Percentiles rank a stretch among this genome's conserved stretches.
phyloP scores from a whole-genome alignment of 2,797 vertebrate genomes.

The Eurystomus glaucurus region DNA sequence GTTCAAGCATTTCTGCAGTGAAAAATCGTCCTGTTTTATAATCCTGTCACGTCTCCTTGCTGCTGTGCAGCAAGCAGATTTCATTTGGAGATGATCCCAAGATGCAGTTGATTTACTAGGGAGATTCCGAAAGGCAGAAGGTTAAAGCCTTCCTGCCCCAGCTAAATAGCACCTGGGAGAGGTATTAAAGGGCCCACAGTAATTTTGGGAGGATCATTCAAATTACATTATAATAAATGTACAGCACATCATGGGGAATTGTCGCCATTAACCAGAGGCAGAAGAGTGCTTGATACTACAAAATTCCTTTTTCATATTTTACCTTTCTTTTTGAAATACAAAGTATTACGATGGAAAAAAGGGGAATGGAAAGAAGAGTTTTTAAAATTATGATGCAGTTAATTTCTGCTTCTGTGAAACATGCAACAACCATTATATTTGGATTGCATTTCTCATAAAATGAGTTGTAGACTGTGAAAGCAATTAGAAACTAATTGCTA shows the following conservation, averaged over 20 bases:
- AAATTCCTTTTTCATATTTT: neutral
- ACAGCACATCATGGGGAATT: neutral
- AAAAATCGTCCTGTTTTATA: slow-evolving; percentile 78
- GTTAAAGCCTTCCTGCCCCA: slow-evolving; percentile 13
- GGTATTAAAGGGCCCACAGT: neutral
- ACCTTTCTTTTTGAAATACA: neutral
- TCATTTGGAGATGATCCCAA: slow-evolving; percentile 71
- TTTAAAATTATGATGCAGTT: neutral
- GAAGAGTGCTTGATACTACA: neutral
- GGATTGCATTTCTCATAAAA: slow-evolving; percentile 11
- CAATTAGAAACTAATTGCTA: slow-evolving; percentile 58
- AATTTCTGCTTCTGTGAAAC: slow-evolving; percentile 34
- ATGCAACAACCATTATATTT: neutral
- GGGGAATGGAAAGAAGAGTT: neutral
- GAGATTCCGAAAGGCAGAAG: slow-evolving; percentile 45
- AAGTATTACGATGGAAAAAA: neutral
- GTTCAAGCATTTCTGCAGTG: slow-evolving; percentile 79
- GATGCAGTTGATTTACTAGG: slow-evolving; percentile 55
- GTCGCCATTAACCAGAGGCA: neutral
- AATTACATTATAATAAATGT: neutral
- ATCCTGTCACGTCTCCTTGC: slow-evolving; percentile 72
- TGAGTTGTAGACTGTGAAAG: slow-evolving; percentile 18
- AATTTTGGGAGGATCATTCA: neutral
- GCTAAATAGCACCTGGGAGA: slow-evolving; percentile 43
- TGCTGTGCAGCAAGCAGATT: slow-evolving; percentile 66